phyloP scores from a whole-genome alignment of 92 coral and sea anemone genomes.

The Ricordea florida region DNA sequence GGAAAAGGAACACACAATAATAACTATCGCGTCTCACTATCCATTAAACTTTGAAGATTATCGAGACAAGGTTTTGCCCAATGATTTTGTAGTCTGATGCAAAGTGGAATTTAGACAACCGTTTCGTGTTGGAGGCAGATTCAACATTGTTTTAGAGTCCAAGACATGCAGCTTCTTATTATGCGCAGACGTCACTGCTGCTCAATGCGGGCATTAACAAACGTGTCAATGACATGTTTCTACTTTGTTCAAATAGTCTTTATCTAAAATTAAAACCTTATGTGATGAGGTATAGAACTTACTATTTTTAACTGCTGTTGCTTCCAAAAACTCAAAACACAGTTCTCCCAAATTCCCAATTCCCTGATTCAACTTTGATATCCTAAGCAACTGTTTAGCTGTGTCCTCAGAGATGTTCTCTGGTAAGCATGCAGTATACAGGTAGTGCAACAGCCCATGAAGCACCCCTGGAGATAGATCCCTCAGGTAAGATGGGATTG shows the following conservation, averaged over 20 bases:
- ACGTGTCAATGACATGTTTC: too few relatives aligned
- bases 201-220: too few relatives aligned
- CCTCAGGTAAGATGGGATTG: slow-evolving; percentile 53
- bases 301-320: slow-evolving; percentile 84
- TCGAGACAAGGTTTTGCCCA: too few relatives aligned
- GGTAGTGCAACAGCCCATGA: slow-evolving; percentile 57
- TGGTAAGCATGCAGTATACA: slow-evolving; percentile 69
- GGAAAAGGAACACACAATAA: too few relatives aligned
- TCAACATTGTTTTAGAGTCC: not conserved
- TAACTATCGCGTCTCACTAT: too few relatives aligned
- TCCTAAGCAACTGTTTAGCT: slow-evolving; percentile 40
- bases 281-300: not conserved
- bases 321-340: slow-evolving; percentile 68
- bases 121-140: not conserved
- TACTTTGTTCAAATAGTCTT: too few relatives aligned
- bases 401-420: slow-evolving; percentile 57
- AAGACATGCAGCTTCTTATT: too few relatives aligned
- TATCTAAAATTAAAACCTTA: too few relatives aligned
- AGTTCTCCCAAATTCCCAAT: slow-evolving; percentile 50
- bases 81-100: too few relatives aligned
- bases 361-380: slow-evolving; percentile 19
- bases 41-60: too few relatives aligned
- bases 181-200: too few relatives aligned
- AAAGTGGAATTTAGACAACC: too few relatives aligned
- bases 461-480: slow-evolving; percentile 63